A percentile compares a stretch with the other conserved stretches of the same genome.
Conservation (phyloP, 2,113 vertebrate species). For the Coptodon rendalli region DNA sequence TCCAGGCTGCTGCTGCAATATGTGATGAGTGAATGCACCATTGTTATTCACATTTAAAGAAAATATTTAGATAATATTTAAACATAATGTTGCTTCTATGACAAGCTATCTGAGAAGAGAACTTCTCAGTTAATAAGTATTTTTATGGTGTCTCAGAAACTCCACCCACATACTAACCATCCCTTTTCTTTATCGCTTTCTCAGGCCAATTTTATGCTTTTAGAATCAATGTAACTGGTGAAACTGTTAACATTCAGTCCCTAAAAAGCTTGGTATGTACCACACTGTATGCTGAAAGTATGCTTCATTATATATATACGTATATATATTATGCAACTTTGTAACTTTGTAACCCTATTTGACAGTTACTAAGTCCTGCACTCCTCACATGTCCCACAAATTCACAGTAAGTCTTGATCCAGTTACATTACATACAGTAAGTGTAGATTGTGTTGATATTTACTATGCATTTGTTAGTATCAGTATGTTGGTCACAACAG, state of each 20-base stretch:
- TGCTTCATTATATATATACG: neutral
- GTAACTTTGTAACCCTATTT: neutral
- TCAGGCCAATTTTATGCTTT: constrained; percentile 39
- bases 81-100: neutral
- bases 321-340: neutral
- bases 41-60: neutral
- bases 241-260: rapidly evolving
- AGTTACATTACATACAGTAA: neutral
- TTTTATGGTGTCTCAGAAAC: neutral
- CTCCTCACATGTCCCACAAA: rapidly evolving
- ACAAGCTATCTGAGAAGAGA: neutral
- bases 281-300: neutral
- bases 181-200: neutral
- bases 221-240: neutral
- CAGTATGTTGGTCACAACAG: neutral
- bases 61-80: neutral
- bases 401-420: constrained; percentile 14
- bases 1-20: neutral
- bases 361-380: neutral
- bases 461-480: neutral
- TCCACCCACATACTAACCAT: neutral
- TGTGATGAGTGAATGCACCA: neutral
- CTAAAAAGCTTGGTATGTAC: constrained; percentile 11
- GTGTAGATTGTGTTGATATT: neutral
- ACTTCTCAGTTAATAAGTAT: neutral